Evolutionary conservation across 2,888 invertebrate genomes (phyloP), one percentile per base, ranked within the genome.

Genomic region (Blastobasis lacticolella): DNA sequence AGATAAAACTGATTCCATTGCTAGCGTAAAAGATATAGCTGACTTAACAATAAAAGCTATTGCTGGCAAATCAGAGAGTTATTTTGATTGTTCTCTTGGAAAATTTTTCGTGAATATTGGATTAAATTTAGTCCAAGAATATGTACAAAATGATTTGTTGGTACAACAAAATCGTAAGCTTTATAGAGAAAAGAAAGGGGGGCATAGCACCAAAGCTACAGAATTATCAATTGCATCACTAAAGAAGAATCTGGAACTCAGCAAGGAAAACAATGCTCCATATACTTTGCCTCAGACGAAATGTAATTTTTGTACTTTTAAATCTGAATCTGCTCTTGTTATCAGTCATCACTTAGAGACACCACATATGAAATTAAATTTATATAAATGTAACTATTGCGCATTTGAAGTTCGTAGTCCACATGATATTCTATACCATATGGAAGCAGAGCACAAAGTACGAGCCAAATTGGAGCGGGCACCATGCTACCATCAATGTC

Each of bases 71-170:
- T 78, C 90, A 48, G 88, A 91, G 55, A 92, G 92, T 57, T 97
- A 95, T 73, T 97, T 97, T 75, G 95, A 95, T 60, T 93, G 94
- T 75, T 94, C 96, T 0, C 84, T 97, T 50, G 97, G 97, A 6
- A 95, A 95, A 75, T 96, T 97, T 77, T 94, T 97, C 69, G 94
- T 95, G 81, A 95, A 96, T 71, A 95, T 98, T 63, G 98, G 98
- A 38, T 90, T 95, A 53, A 96, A 95, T 74, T 90, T 97, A 58
- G 97, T 97, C 3, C 96, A 97, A 77, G 97, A 98, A 75, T 94
- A 93, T 76, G 97, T 98, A 23, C 97, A 98, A 85, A 92, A 93
- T n/a, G 98, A 98, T 86, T 86, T 97, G 53, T 88, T 97, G 51
- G 93, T 94, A 61, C 93, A 95, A 69, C 96, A 97, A 74, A 94